Base-by-base conservation (phyloP, 2,888 invertebrate genomes). In the Gari tellinella region DNA sequence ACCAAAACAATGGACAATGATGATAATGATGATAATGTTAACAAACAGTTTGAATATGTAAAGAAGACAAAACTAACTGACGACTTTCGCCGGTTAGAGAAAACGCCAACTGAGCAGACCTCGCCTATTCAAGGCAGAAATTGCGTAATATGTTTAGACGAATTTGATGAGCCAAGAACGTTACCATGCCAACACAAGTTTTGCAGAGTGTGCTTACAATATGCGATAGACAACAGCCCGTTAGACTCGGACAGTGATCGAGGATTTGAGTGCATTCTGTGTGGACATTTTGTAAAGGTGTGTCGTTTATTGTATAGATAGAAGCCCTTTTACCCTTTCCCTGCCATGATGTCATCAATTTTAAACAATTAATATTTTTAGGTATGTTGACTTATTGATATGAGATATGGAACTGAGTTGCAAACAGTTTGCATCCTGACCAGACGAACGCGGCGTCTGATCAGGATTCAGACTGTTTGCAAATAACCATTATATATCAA, bases 251-350 rank as follows among this genome's bases (percentile, higher is more conserved):
- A 68, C 26, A 38, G 48, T 26, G 68, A 74, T 17, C 55, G 74
- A 23, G 74, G 74, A 1, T 74, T 74, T 37, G 45, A 46, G 17
- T 74, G 74, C 41, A 49, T 61, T 3, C n/a, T 65, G 15, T 74
- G 74, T 40, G 69, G 65, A 56, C 65, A 65, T 43, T 74, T 69
- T 40, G 66, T 62, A 3, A 68, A 64, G 57, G 74, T 74, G 40
- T 15, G 49, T n/a, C n/a, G n/a, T n/a, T n/a, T n/a, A n/a, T n/a
- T n/a, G n/a, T n/a, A n/a, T n/a, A n/a, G n/a, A n/a, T n/a, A n/a
- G n/a, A n/a, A n/a, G n/a, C n/a, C n/a, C n/a, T n/a, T n/a, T n/a
- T n/a, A n/a, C n/a, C n/a, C n/a, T n/a, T n/a, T n/a, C n/a, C n/a
- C n/a, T n/a, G n/a, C n/a, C n/a, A n/a, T n/a, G n/a, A n/a, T n/a